Percentiles rank a stretch among this genome's conserved stretches.
Evolutionary conservation across 2,113 vertebrate genomes (phyloP).

Genomic region (Nothobranchius furzeri): DNA sequence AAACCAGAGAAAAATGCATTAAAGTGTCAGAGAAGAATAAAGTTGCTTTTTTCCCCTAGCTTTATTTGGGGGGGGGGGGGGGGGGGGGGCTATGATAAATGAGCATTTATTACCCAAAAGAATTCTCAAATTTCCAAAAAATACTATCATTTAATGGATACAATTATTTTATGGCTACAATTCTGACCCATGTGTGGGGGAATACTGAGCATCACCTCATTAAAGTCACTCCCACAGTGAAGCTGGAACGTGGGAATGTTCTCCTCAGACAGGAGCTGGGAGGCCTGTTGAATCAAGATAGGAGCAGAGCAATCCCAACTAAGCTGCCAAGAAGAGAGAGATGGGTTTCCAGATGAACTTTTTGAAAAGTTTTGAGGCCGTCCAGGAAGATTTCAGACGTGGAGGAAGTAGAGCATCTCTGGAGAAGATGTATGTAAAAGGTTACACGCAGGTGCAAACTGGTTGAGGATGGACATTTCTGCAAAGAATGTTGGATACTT

Average conservation of each 20-base stretch:
- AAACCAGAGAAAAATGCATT: no score
- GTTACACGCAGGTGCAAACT: background rate
- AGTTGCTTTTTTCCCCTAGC: no score
- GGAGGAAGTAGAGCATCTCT: no score
- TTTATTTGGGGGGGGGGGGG: no score
- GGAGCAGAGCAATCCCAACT: background rate
- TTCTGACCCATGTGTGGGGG: background rate
- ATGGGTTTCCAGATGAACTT: background rate
- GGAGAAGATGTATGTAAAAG: no score
- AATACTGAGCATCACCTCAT: no score
- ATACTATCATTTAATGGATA: no score
- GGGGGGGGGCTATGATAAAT: no score
- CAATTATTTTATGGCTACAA: background rate
- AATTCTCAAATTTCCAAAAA: background rate
- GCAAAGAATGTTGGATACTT: background rate
- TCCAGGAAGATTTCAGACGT: no score
- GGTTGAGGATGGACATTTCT: background rate
- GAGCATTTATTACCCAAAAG: background rate
- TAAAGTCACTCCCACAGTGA: no score
- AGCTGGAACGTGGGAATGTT: no score
- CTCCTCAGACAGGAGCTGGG: background rate
- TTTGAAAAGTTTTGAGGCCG: background rate
- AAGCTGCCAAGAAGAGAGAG: background rate
- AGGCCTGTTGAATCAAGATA: background rate
- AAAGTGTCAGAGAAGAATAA: no score